Conservation (phyloP, 2,113 vertebrate genomes). For the Syngnathus floridae region DNA sequence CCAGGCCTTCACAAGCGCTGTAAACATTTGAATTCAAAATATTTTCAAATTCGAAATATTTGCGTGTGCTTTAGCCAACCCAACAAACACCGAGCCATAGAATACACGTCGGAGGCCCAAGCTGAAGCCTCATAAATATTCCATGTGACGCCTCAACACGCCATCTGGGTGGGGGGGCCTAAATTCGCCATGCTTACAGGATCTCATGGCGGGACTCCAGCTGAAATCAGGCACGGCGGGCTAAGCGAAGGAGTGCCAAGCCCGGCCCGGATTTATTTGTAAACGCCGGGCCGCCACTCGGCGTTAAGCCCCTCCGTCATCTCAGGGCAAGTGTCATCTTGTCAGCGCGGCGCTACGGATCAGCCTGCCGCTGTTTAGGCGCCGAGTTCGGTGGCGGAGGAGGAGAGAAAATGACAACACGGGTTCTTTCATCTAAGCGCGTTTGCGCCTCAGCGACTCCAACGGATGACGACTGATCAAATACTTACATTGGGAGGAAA, state of each 20-base stretch:
- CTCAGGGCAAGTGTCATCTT: conserved; percentile 70
- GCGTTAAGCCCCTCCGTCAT: conserved; percentile 67
- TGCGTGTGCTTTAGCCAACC: neutral
- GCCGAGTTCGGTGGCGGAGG: conserved; percentile 61
- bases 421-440: conserved; percentile 74
- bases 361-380: conserved; percentile 43
- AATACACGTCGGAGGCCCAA: neutral
- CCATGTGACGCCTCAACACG: conserved; percentile 18
- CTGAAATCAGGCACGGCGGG: conserved; percentile 50
- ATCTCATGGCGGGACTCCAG: conserved; percentile 45
- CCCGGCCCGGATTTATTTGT: conserved; percentile 58
- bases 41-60: no score
- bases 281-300: conserved; percentile 54
- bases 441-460: conserved; percentile 70
- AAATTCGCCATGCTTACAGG: conserved; percentile 28
- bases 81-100: neutral
- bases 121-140: conserved; percentile 24
- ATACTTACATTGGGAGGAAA: conserved; percentile 66
- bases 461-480: conserved; percentile 77
- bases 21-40: no score
- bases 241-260: conserved; percentile 53
- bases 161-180: conserved; percentile 40
- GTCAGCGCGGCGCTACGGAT: conserved; percentile 63
- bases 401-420: conserved; percentile 65
- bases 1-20: no score